These are phyloP conservation scores for Himalopsyche phryganea DNA, from an alignment of 1,140 invertebrate species.

Conservation along the genomic window DNA sequence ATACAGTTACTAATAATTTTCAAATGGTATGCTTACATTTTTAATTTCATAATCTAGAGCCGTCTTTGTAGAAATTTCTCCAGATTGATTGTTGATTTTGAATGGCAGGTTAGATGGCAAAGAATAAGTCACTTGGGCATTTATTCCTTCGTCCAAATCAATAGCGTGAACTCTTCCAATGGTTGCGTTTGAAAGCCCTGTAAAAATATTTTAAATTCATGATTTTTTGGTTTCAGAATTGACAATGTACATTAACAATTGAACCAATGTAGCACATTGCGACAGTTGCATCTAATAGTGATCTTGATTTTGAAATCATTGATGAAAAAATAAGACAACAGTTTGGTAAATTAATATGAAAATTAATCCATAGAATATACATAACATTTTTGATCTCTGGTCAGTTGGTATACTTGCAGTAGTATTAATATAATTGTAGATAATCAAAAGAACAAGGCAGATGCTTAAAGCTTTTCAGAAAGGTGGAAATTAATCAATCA, in stretches of 20 bases:
- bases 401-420: no score
- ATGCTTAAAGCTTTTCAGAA: no score
- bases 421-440: no score
- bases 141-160: conserved; percentile 75
- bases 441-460: no score
- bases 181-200: conserved; percentile 50
- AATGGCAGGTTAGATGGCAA: conserved; percentile 77
- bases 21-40: conserved; percentile 64
- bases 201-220: conserved; percentile 8
- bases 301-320: neutral
- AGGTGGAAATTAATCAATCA: neutral
- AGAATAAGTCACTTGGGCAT: conserved; percentile 63
- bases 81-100: conserved; percentile 70
- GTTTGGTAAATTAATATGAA: neutral
- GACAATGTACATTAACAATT: no score
- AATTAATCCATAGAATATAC: no score
- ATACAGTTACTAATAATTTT: no score
- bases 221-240: no score
- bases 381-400: no score
- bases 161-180: conserved; percentile 79
- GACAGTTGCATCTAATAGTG: no score
- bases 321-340: neutral
- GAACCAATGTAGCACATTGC: no score
- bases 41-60: conserved; percentile 82
- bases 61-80: conserved; percentile 71